Percentiles rank a stretch among this genome's conserved stretches.
phyloP scores from a whole-genome alignment of 2,113 vertebrate genomes.

The Rhabdornis inornatus region DNA sequence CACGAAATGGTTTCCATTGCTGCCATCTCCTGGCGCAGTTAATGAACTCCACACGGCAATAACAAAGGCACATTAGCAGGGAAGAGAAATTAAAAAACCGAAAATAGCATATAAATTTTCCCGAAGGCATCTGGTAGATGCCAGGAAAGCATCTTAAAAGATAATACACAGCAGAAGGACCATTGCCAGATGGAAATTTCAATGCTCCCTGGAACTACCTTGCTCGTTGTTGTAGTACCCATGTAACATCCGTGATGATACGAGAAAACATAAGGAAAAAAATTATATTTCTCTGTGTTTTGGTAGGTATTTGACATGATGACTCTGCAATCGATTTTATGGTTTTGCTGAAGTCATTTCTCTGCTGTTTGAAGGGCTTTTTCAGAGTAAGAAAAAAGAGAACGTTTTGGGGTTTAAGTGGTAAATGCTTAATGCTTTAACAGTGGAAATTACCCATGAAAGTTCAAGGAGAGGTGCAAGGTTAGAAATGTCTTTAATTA shows the following conservation, averaged over 20 bases:
- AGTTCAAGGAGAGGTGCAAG: neutral
- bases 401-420: neutral
- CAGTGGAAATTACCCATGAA: neutral
- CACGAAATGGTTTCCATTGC: neutral
- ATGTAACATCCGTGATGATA: neutral
- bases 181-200: conserved; percentile 15
- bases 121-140: neutral
- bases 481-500: neutral
- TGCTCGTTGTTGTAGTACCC: accelerated
- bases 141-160: neutral
- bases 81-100: conserved; percentile 22
- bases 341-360: neutral
- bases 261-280: neutral
- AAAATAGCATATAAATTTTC: neutral
- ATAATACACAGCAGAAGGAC: conserved; percentile 5
- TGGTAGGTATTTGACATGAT: neutral
- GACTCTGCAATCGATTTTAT: neutral
- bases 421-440: neutral
- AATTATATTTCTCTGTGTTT: neutral
- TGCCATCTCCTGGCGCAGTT: conserved; percentile 52
- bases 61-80: conserved; percentile 11
- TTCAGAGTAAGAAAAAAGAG: neutral
- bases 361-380: neutral
- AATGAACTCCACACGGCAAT: neutral
- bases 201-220: neutral